Base-by-base conservation (phyloP, 2,113 vertebrate species). In the Toxotes chatareus region DNA sequence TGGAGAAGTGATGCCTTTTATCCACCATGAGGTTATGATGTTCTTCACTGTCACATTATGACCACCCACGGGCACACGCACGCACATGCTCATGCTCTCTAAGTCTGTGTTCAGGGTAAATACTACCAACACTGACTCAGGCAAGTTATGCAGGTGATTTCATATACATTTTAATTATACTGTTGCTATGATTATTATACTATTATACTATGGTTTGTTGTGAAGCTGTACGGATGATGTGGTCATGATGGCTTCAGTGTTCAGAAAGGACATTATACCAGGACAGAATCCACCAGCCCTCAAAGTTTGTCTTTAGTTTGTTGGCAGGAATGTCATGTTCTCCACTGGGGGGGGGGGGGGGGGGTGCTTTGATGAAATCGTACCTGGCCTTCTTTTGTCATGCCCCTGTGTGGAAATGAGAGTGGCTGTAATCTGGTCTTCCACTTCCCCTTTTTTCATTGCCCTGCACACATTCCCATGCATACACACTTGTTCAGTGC, bases 1-100 rank as follows among this genome's bases (percentile, higher is more conserved):
- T 90, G 51, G 86, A 67, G 82, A 91, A 90, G 89, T 89, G 92
- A 91, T 91, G 94, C 93, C 93, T 92, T 94, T 85, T 92, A 92
- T 92, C 90, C 90, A 82, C 40, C 82, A 63, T 80, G 85, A 92
- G 82, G 86, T 80, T 86, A 77, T 65, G 76, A 72, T 69, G 80
- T 86, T 92, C 85, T 76, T 86, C 83, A 72, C 80, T 82, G 89
- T 93, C 84, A 90, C 88, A 92, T 86, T 88, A 72, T 76, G 82
- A 88, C 60, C 73, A 88, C 68, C 63, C 73, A 68, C 11, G 17
- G 17, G 1, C 46, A 44, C 66, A 36, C 16, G 1, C 27, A 31
- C 60, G 64, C 64, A 57, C 27, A 40, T 34, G 57, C 51, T 55
- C 11, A n/a, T 62, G 40, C 34, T 56, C 4, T 36, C 46, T 14